A percentile compares a stretch with the other conserved stretches of the same genome.
phyloP scores from a whole-genome alignment of 2,888 invertebrate genomes.

The Podabrus alpinus region DNA sequence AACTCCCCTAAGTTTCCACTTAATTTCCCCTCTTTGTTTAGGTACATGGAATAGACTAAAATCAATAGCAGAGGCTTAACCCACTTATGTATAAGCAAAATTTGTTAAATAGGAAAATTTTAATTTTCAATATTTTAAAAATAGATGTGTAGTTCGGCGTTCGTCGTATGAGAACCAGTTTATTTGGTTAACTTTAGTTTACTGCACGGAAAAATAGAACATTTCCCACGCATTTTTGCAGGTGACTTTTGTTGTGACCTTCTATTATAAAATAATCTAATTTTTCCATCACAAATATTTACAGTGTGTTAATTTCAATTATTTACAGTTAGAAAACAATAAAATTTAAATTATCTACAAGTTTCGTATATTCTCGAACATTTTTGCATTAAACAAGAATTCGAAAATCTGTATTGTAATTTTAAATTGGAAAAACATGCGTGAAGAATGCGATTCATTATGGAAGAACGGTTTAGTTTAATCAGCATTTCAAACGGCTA shows the following conservation, averaged over 20 bases:
- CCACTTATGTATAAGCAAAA: conserved; percentile 6
- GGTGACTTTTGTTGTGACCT: conserved; percentile 13
- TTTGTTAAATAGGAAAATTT: neutral
- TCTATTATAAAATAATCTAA: conserved; percentile 11
- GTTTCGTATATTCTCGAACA: neutral
- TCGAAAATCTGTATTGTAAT: neutral
- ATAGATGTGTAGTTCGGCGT: neutral
- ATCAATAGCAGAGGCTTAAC: conserved; percentile 13
- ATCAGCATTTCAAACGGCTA: neutral
- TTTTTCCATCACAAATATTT: neutral
- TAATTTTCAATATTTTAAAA: neutral
- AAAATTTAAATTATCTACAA: neutral
- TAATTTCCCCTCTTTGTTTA: conserved; percentile 8
- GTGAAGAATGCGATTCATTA: neutral
- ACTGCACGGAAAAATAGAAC: conserved; percentile 7
- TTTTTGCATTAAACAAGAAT: neutral
- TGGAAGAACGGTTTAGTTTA: neutral
- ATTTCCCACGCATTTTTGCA: conserved; percentile 16
- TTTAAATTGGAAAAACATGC: neutral
- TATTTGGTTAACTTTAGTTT: conserved; percentile 1
- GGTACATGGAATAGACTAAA: conserved; percentile 7
- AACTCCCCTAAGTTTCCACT: conserved; percentile 10
- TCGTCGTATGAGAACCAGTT: neutral
- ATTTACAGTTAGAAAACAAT: conserved; percentile 13
- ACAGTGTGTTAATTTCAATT: conserved; percentile 6